phyloP scores from a whole-genome alignment of 2,888 invertebrate genomes.

The Venustoraphidia nigricollis region DNA sequence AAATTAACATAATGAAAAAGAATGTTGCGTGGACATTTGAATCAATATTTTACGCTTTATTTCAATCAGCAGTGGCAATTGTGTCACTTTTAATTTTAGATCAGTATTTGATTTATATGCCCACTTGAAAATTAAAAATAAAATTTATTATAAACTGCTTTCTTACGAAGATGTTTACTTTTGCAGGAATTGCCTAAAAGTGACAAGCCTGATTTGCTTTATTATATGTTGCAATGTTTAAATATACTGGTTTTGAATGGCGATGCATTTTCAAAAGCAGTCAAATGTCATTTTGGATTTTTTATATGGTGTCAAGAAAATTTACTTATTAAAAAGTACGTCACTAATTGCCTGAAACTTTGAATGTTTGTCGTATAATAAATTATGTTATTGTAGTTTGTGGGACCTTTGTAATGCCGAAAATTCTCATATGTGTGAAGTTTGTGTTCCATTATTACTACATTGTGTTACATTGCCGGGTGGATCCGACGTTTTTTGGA shows the following conservation, averaged over 20 bases:
- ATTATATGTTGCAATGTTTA: constrained; percentile 81
- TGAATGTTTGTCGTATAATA: not conserved
- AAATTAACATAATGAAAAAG: not conserved
- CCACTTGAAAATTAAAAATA: not conserved
- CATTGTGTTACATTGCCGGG: constrained; percentile 90
- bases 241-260: constrained; percentile 85
- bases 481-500: constrained; percentile 93
- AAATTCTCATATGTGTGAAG: constrained; percentile 86
- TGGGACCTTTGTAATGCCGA: constrained; percentile 88
- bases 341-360: constrained; percentile 6
- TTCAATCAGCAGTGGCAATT: no score
- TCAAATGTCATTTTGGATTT: constrained; percentile 80
- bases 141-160: constrained; percentile 1
- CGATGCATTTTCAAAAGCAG: constrained; percentile 75
- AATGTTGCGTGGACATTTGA: no score
- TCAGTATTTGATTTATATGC: no score
- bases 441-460: constrained; percentile 79
- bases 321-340: constrained; percentile 78
- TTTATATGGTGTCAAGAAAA: constrained; percentile 96
- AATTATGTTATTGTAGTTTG: constrained; percentile 39
- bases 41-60: no score
- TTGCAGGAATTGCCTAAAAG: constrained; percentile 60
- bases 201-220: constrained; percentile 82
- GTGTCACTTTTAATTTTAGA: no score
- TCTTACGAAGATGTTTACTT: constrained; percentile 6